A percentile compares a stretch with the other conserved stretches of the same genome.
Evolutionary conservation across 23 tunicate species (phyloP).

Genomic region (Styela plicata): DNA sequence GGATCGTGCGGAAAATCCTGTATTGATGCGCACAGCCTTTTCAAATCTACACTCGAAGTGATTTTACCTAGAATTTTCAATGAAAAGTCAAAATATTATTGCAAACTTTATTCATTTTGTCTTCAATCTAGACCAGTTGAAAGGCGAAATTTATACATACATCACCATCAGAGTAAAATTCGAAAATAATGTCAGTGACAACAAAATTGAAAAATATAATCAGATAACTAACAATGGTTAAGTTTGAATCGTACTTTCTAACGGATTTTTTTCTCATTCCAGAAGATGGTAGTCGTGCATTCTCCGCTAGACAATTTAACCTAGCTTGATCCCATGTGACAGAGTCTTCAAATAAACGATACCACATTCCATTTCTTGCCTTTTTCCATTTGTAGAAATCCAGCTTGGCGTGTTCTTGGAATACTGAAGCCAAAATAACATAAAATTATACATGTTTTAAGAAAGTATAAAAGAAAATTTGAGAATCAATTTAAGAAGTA

Average conservation of each 20-base stretch:
- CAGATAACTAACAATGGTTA: too few species aligned
- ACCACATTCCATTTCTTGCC: background rate
- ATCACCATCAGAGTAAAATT: background rate
- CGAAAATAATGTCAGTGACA: background rate
- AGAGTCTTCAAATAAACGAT: background rate
- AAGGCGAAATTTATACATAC: too few species aligned
- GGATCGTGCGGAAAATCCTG: background rate
- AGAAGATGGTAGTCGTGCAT: background rate
- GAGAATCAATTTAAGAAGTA: background rate
- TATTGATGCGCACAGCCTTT: background rate
- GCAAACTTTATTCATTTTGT: too few species aligned
- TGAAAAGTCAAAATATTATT: background rate
- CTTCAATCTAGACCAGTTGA: too few species aligned
- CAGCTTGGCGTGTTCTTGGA: background rate
- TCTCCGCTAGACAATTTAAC: background rate
- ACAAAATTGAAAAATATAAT: too few species aligned
- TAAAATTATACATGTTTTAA: background rate
- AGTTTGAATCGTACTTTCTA: background rate
- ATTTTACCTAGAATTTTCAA: background rate
- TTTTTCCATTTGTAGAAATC: background rate
- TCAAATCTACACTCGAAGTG: background rate
- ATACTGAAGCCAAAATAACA: too few species aligned
- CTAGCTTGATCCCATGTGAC: background rate
- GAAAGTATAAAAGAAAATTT: background rate
- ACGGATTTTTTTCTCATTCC: background rate